These are phyloP conservation scores for Hyposmocoma kahamanoa DNA, from an alignment of 1,140 invertebrate species.

Conservation along the genomic window DNA sequence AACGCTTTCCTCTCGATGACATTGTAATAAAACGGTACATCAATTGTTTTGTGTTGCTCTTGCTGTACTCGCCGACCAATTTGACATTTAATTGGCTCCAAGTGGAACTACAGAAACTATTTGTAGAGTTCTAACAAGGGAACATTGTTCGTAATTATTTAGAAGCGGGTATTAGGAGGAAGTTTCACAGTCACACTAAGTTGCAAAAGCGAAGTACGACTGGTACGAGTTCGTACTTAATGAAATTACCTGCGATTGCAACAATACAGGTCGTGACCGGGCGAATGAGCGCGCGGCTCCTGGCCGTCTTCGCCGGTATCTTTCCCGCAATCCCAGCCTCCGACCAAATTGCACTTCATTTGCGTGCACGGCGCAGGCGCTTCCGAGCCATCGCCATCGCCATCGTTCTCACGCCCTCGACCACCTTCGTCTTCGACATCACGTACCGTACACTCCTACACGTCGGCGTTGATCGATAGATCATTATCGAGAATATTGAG, in stretches of 20 bases:
- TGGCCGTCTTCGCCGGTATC: conserved; percentile 19
- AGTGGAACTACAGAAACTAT: not conserved
- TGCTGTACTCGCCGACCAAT: not conserved
- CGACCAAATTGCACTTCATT: conserved; percentile 51
- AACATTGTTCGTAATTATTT: conserved; percentile 1
- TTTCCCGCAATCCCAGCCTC: conserved; percentile 32
- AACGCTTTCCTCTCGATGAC: conserved; percentile 2
- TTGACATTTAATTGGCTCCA: not conserved
- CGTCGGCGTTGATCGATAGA: conserved; percentile 9
- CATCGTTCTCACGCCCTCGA: conserved; percentile 40
- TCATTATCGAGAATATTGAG: conserved; percentile 12
- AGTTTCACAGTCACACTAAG: not conserved
- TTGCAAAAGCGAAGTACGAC: not conserved
- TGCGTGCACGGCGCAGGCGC: conserved; percentile 31
- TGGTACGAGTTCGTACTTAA: conserved; percentile 22
- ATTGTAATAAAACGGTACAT: too few species aligned
- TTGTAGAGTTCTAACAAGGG: not conserved
- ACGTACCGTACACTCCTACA: conserved; percentile 5
- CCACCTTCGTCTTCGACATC: conserved; percentile 2
- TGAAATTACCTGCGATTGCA: conserved; percentile 32
- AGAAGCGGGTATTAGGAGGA: conserved; percentile 5
- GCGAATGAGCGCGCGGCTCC: conserved; percentile 4
- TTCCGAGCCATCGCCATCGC: conserved; percentile 20
- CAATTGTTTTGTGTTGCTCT: not conserved
- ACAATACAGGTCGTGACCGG: conserved; percentile 37